Evolutionary conservation across 2,888 invertebrate genomes (phyloP).

Genomic region (Atrina japonica): DNA sequence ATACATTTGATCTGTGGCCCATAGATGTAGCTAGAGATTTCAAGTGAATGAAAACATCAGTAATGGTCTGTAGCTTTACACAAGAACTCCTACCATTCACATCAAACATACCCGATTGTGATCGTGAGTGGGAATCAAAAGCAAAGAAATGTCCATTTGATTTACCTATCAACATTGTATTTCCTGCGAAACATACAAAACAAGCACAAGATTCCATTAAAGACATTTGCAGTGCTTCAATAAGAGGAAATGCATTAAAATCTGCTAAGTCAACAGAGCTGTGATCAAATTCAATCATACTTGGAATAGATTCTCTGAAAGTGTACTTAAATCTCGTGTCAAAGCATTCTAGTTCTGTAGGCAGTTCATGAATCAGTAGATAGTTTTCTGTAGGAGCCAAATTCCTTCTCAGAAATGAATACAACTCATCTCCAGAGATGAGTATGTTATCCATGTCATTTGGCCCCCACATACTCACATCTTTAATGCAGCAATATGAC

Average conservation of each 20-base stretch:
- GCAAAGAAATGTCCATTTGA: background rate
- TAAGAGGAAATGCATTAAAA: background rate
- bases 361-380: slow-evolving; percentile 9
- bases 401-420: background rate
- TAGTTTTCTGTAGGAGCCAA: background rate
- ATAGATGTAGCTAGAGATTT: slow-evolving; percentile 12
- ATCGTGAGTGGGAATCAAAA: slow-evolving; percentile 17
- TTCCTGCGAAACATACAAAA: slow-evolving; percentile 15
- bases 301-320: slow-evolving; percentile 7
- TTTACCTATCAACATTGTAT: slow-evolving; percentile 14
- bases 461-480: background rate
- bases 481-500: background rate
- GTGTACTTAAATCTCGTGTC: slow-evolving; percentile 2
- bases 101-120: background rate
- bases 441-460: slow-evolving; percentile 10
- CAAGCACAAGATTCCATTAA: background rate
- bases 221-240: slow-evolving; percentile 5
- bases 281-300: background rate
- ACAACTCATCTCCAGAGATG: slow-evolving; percentile 8
- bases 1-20: background rate
- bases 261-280: background rate
- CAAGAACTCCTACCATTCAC: slow-evolving; percentile 11
- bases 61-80: background rate
- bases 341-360: slow-evolving; percentile 15
- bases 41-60: slow-evolving; percentile 8